Evolutionary conservation across 2,797 vertebrate genomes (phyloP).

Genomic region (Novumbra hubbsi): DNA sequence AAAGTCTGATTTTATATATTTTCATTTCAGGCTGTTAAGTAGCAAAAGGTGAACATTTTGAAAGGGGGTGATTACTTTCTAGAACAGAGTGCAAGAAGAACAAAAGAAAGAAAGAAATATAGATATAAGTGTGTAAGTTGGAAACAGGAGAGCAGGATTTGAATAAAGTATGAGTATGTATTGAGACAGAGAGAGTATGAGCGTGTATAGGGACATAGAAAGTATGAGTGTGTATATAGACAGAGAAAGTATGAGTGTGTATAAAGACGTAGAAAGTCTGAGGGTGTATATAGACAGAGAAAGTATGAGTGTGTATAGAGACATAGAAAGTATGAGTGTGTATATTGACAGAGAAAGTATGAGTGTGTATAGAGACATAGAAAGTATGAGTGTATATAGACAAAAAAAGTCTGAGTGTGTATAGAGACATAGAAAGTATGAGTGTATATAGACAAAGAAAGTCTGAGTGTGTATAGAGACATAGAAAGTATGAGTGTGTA

Average conservation of each 20-base stretch:
- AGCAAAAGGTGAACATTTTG: too few species aligned
- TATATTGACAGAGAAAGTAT: not conserved
- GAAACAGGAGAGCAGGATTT: not conserved
- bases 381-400: conserved; percentile 6
- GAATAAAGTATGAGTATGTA: too few species aligned
- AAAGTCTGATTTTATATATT: too few species aligned
- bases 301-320: conserved; percentile 4
- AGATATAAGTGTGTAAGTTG: not conserved
- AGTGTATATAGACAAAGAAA: not conserved
- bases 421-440: conserved; percentile 2
- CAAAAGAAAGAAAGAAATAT: not conserved
- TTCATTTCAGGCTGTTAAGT: too few species aligned
- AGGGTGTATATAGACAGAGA: conserved; percentile 2
- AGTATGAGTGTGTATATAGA: conserved; percentile 7
- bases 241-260: not conserved
- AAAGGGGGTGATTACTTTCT: too few species aligned
- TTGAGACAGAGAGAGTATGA: too few species aligned
- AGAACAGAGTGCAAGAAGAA: too few species aligned
- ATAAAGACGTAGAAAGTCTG: conserved; percentile 14
- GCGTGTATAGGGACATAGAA: conserved; percentile 18
- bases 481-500: not conserved
- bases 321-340: conserved; percentile 15
- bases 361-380: conserved; percentile 12
- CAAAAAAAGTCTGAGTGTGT: not conserved
- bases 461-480: not conserved